A percentile compares a stretch with the other conserved stretches of the same genome.
Evolutionary conservation across 1,140 invertebrate genomes (phyloP).

Genomic region (Druon quercuslanigerum): DNA sequence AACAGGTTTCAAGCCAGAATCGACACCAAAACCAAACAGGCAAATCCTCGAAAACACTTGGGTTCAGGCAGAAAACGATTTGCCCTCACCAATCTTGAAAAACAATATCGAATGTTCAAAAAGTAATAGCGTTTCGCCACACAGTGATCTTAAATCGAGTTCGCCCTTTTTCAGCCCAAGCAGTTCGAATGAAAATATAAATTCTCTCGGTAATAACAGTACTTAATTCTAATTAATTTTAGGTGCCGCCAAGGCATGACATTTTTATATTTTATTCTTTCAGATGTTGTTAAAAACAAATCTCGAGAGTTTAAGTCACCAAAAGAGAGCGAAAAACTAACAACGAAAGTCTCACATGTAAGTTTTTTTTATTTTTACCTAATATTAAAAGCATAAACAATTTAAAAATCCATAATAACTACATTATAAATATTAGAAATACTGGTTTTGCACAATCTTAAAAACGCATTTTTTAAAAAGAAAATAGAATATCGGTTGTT

Average conservation of each 20-base stretch:
- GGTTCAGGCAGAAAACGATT: constrained; percentile 52
- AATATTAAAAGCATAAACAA: no score
- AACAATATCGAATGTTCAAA: constrained; percentile 44
- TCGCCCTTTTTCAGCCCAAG: constrained; percentile 61
- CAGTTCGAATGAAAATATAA: constrained; percentile 58
- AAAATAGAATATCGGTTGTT: no score
- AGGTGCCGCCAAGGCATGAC: not conserved
- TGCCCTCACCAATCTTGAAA: constrained; percentile 69
- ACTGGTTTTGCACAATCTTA: no score
- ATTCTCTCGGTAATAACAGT: constrained; percentile 49
- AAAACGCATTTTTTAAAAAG: no score
- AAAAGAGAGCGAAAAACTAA: constrained; percentile 6
- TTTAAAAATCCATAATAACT: no score
- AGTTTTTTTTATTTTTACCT: constrained; percentile 4
- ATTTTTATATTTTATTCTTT: not conserved
- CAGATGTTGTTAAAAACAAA: constrained; percentile 30
- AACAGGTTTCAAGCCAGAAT: constrained; percentile 40
- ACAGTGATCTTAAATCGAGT: constrained; percentile 59
- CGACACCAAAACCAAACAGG: constrained; percentile 51
- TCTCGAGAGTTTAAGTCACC: not conserved
- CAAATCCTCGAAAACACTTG: constrained; percentile 61
- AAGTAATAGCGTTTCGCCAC: constrained; percentile 6
- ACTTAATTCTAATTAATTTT: no score
- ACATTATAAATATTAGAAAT: no score
- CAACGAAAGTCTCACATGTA: not conserved